Conservation (phyloP, 1,140 invertebrate species). For the Chelonus insularis region DNA sequence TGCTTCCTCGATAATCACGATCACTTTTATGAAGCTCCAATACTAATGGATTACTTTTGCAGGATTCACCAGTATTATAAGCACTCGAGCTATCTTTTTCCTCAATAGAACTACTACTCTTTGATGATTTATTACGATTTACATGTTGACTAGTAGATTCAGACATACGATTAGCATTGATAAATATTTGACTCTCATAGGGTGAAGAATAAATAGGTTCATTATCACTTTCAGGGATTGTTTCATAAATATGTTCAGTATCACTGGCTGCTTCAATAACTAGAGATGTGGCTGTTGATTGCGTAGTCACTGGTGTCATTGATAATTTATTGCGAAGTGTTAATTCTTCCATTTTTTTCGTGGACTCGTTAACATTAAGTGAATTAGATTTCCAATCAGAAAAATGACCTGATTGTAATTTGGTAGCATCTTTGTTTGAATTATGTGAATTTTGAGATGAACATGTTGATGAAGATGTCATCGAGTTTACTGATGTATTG, state of each 20-base stretch:
- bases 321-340: conserved; percentile 38
- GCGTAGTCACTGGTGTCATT: conserved; percentile 1
- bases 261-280: conserved; percentile 53
- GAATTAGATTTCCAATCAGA: conserved; percentile 40
- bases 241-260: conserved; percentile 71
- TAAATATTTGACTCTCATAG: conserved; percentile 56
- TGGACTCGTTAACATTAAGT: conserved; percentile 47
- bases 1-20: conserved; percentile 58
- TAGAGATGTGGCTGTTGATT: background rate
- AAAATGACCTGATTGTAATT: conserved; percentile 31
- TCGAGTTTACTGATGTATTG: background rate
- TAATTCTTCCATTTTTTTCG: conserved; percentile 46
- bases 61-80: conserved; percentile 78
- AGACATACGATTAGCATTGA: conserved; percentile 12
- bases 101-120: conserved; percentile 62
- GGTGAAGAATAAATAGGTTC: conserved; percentile 71
- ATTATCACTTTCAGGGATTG: conserved; percentile 68
- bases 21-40: conserved; percentile 63
- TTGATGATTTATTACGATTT: conserved; percentile 57
- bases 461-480: conserved; percentile 36
- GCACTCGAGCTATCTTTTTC: conserved; percentile 73
- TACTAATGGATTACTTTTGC: conserved; percentile 71
- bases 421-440: conserved; percentile 33
- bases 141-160: conserved; percentile 30
- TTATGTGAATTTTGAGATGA: conserved; percentile 42